Evolutionary conservation across 2,797 vertebrate genomes (phyloP).

Genomic region (Iguana delicatissima): DNA sequence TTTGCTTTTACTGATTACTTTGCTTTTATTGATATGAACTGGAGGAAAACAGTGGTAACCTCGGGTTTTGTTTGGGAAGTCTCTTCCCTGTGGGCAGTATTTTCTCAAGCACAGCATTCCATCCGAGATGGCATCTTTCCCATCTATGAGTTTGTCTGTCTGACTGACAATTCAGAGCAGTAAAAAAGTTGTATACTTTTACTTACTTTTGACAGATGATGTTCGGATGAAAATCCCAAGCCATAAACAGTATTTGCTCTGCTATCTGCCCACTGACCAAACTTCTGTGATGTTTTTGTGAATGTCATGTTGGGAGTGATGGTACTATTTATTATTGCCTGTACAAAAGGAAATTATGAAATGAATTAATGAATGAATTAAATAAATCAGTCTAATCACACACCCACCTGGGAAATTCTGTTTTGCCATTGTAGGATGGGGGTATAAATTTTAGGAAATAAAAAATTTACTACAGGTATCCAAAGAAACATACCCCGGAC

Average conservation of each 20-base stretch:
- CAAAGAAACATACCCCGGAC: neutral
- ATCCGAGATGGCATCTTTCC: neutral
- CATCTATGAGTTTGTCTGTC: neutral
- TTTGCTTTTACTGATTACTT: neutral
- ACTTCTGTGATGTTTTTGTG: constrained; percentile 99
- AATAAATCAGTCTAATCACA: neutral
- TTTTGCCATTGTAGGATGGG: neutral
- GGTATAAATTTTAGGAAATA: neutral
- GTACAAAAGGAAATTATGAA: constrained; percentile 68
- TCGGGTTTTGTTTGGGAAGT: neutral
- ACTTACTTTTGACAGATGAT: constrained; percentile 96
- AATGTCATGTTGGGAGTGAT: constrained; percentile 99
- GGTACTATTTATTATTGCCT: constrained; percentile 99
- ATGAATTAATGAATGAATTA: too few species aligned
- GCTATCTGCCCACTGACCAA: constrained; percentile 99
- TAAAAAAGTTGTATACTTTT: constrained; percentile 12
- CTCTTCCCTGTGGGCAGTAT: neutral
- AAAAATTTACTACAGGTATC: neutral
- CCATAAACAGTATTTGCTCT: constrained; percentile 98
- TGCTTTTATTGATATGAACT: constrained; percentile 6
- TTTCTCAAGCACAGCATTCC: neutral
- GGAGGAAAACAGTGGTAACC: neutral
- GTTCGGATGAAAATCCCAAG: constrained; percentile 97
- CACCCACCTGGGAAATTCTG: neutral
- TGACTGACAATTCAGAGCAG: neutral